Base-by-base conservation (phyloP, 2,113 vertebrate species). In the Anguilla rostrata region DNA sequence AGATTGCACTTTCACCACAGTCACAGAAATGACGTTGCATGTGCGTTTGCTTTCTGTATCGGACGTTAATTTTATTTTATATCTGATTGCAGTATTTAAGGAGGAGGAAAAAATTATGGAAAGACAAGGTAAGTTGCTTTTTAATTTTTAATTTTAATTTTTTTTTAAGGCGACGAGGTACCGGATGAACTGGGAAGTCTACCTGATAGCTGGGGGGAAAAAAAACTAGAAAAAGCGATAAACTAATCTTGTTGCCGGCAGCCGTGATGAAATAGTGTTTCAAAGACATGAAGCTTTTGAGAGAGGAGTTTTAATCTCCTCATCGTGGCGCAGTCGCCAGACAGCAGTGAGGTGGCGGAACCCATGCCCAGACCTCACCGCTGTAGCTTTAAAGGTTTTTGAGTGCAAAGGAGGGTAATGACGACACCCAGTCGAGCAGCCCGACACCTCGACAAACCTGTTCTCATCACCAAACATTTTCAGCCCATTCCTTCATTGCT, bases 41-140 rank as follows among this genome's bases (percentile, higher is more conserved):
- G 79, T 43, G 26, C 18, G 26, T 75, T 49, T 83, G 16, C 86
- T 93, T 66, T 89, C 85, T 93, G 66, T 90, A 88, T 93, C 92
- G 91, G 88, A 90, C 89, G 90, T 94, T 93, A 94, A 93, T 94
- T 89, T 92, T 39, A 92, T 92, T 93, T 94, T 86, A 93, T 95
- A 93, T 96, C 94, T 95, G 92, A 94, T 96, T 96, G 93, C 95
- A 96, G 95, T 95, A 93, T 85, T 86, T 93, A 49, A 46, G 41
- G 94, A 92, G 86, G 94, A 94, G 86, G 92, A 93, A 92, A 93
- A 87, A 93, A 88, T 94, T 92, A 88, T 94, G 92, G 92, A 92
- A 91, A 94, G 94, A 92, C 90, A 88, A 95, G 95, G 95, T 96
- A 94, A 95, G 95, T 95, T 56, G 84, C 90, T 88, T 86, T 81